phyloP scores from a whole-genome alignment of 2,888 invertebrate species.

The Amblyjoppa proteus region DNA sequence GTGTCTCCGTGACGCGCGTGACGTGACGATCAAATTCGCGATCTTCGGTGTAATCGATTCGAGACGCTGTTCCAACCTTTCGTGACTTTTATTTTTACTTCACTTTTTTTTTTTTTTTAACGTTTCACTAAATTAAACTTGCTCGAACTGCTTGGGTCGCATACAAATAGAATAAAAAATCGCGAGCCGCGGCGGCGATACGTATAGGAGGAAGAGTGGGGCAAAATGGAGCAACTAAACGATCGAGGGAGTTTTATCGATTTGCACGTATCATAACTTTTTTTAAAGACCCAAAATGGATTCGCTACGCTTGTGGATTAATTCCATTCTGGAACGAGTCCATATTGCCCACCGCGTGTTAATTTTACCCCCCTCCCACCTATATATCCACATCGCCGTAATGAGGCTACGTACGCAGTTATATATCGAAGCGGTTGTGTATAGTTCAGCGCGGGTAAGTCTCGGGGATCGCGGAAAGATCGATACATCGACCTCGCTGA shows the following conservation, averaged over 20 bases:
- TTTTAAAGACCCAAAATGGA: too few species aligned
- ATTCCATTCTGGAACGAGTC: too few species aligned
- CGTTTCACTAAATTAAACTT: conserved; percentile 3
- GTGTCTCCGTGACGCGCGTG: neutral
- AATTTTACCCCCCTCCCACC: neutral
- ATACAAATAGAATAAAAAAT: conserved; percentile 4
- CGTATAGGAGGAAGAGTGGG: too few species aligned
- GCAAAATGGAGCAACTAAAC: too few species aligned
- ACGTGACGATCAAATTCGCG: neutral
- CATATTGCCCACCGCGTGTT: too few species aligned
- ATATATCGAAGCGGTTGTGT: conserved; percentile 6
- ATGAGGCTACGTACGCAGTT: conserved; percentile 1
- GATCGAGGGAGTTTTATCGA: too few species aligned
- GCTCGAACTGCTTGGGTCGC: neutral
- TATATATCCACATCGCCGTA: neutral
- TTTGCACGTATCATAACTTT: too few species aligned
- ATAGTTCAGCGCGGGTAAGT: conserved; percentile 1
- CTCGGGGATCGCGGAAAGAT: conserved; percentile 58
- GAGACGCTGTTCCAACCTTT: neutral
- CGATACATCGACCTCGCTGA: conserved; percentile 73
- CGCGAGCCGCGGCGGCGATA: neutral
- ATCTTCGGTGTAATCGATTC: conserved; percentile 9
- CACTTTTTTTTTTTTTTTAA: neutral
- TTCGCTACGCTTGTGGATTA: too few species aligned
- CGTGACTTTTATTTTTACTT: conserved; percentile 1